These are phyloP conservation scores for Lucinisca nassula DNA, from an alignment of 2,888 invertebrate species.

Conservation along the genomic window DNA sequence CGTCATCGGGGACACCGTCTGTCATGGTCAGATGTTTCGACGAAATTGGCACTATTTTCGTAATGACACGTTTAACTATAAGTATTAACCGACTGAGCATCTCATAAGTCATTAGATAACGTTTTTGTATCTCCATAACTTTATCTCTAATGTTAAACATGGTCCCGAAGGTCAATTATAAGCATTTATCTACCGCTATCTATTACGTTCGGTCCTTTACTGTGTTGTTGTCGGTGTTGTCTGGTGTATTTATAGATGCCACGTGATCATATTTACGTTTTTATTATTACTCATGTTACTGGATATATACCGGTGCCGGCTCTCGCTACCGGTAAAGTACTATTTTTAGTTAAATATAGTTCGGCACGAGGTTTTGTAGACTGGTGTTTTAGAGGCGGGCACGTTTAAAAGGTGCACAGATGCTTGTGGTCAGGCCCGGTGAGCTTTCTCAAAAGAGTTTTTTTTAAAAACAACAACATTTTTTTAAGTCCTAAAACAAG, in stretches of 20 bases:
- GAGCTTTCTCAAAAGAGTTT: too few relatives aligned
- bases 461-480: too few relatives aligned
- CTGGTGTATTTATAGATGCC: conserved; percentile 1
- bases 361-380: too few relatives aligned
- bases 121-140: conserved; percentile 52
- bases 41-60: not conserved
- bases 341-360: too few relatives aligned
- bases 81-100: conserved; percentile 1
- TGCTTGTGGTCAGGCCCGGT: too few relatives aligned
- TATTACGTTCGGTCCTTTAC: not conserved
- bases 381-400: too few relatives aligned
- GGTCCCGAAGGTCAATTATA: not conserved
- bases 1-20: not conserved
- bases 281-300: not conserved
- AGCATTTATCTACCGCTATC: not conserved
- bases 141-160: conserved; percentile 15
- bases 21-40: not conserved
- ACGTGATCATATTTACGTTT: not conserved
- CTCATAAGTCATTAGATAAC: conserved; percentile 45
- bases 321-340: not conserved
- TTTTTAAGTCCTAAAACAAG: too few relatives aligned
- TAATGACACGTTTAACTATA: not conserved
- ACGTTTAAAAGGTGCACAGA: too few relatives aligned
- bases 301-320: not conserved
- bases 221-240: not conserved